Conservation (phyloP, 2,113 vertebrate genomes). For the Charadrius vociferus region DNA sequence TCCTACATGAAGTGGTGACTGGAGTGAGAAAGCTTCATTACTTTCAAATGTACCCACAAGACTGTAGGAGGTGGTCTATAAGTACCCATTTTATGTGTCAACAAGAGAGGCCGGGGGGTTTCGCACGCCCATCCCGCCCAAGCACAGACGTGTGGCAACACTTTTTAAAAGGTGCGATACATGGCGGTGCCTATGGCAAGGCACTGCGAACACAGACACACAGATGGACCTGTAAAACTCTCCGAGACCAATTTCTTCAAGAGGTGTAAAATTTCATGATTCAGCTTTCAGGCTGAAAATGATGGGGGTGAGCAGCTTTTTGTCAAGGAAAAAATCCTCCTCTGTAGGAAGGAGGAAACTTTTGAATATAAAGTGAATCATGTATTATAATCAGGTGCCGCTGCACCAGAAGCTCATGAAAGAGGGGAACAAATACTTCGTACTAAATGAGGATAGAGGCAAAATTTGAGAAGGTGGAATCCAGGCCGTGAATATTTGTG, state of each 20-base stretch:
- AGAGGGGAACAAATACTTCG: not conserved
- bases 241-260: not conserved
- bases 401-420: not conserved
- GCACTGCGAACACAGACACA: not conserved
- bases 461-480: not conserved
- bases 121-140: rapidly evolving
- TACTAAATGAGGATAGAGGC: not conserved
- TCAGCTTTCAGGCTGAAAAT: not conserved
- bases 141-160: not conserved
- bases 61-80: not conserved
- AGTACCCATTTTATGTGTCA: not conserved
- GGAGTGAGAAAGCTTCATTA: not conserved
- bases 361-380: not conserved
- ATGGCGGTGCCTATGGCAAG: not conserved
- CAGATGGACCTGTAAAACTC: not conserved
- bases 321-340: not conserved
- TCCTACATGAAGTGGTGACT: not conserved
- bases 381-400: not conserved
- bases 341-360: not conserved
- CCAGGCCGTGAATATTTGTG: not conserved
- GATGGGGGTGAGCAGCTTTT: not conserved
- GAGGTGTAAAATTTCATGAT: not conserved
- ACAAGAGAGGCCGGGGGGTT: not conserved
- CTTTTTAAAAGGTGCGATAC: not conserved
- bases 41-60: not conserved